A percentile compares a stretch with the other conserved stretches of the same genome.
These are phyloP conservation scores for Pelecanus crispus DNA, from an alignment of 2,113 vertebrate genomes.

Conservation along the genomic window DNA sequence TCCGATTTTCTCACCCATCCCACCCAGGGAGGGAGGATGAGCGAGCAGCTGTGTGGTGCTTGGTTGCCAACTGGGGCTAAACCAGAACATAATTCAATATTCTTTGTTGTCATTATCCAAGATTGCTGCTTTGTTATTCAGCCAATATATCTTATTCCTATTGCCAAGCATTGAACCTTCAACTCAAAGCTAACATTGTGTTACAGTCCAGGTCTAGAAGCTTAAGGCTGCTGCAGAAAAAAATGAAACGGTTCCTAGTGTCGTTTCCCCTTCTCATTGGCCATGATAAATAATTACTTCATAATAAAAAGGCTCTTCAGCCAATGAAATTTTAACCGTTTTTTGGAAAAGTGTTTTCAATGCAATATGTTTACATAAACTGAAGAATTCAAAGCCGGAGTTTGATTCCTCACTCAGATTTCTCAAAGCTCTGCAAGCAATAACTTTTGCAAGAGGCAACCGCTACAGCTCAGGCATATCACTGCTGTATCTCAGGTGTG, in stretches of 20 bases:
- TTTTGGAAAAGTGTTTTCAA: neutral
- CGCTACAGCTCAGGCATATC: neutral
- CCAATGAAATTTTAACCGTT: neutral
- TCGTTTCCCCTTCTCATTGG: neutral
- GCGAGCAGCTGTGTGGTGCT: too few species aligned
- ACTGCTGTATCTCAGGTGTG: neutral
- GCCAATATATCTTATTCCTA: neutral
- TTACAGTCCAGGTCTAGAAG: neutral
- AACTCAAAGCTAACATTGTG: neutral
- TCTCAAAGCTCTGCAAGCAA: neutral
- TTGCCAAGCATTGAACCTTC: neutral
- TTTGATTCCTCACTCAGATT: neutral
- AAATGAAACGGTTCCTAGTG: neutral
- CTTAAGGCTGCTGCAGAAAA: slow-evolving; percentile 8
- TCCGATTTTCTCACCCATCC: too few species aligned
- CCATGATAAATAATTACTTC: neutral
- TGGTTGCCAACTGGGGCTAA: too few species aligned
- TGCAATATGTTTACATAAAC: neutral
- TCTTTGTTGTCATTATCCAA: neutral
- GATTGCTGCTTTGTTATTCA: slow-evolving; percentile 18
- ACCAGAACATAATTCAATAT: neutral
- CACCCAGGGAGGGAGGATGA: too few species aligned
- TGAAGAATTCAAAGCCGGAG: neutral
- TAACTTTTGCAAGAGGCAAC: neutral
- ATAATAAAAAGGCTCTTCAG: neutral